These are phyloP conservation scores for Lasioglossum zephyrum DNA, from an alignment of 2,888 invertebrate genomes.

Conservation along the genomic window DNA sequence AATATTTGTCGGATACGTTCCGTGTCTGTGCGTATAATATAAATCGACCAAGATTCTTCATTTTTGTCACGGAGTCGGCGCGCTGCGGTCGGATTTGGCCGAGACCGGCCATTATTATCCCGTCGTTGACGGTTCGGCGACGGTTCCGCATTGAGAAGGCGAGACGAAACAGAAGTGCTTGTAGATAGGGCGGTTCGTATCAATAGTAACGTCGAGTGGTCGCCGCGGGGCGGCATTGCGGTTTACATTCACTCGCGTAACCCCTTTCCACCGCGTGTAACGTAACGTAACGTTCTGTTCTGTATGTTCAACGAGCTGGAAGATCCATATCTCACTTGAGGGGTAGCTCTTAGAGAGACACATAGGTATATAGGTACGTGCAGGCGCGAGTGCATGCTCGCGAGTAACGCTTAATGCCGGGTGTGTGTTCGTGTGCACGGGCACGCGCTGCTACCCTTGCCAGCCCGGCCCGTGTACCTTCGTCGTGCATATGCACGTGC, in stretches of 20 bases:
- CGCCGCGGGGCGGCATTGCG: constrained; percentile 68
- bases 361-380: constrained; percentile 27
- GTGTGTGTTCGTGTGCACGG: constrained; percentile 27
- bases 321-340: constrained; percentile 81
- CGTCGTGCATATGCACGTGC: background rate
- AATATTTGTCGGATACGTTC: too few species aligned
- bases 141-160: constrained; percentile 23
- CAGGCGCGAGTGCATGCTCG: constrained; percentile 56
- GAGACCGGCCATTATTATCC: background rate
- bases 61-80: background rate
- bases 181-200: constrained; percentile 53
- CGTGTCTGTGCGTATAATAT: too few species aligned
- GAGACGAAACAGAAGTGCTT: constrained; percentile 28
- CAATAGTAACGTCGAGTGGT: constrained; percentile 65
- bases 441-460: constrained; percentile 40
- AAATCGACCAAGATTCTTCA: background rate
- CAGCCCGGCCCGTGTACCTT: background rate
- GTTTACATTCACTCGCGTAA: constrained; percentile 65
- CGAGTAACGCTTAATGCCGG: constrained; percentile 47
- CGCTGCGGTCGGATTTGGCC: background rate
- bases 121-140: constrained; percentile 8
- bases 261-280: constrained; percentile 54
- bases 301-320: constrained; percentile 81
- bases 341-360: constrained; percentile 75
- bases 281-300: constrained; percentile 73